These are phyloP conservation scores for Diabrotica balteata DNA, from an alignment of 2,888 invertebrate genomes.

Conservation along the genomic window DNA sequence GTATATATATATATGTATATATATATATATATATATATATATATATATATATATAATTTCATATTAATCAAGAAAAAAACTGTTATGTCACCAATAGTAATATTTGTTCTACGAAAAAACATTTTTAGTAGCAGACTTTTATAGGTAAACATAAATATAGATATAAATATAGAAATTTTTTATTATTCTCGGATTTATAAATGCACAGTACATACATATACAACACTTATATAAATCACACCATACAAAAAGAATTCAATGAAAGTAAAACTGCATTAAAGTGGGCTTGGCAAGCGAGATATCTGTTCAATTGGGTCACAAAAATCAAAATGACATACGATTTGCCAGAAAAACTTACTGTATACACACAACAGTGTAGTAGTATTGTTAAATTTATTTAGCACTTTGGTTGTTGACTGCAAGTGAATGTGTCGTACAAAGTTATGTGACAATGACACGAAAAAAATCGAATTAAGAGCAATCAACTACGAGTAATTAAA, in stretches of 20 bases:
- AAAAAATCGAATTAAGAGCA: no score
- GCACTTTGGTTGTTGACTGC: neutral
- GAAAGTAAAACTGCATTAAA: constrained; percentile 39
- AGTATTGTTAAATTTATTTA: neutral
- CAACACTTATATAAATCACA: constrained; percentile 33
- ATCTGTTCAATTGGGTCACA: constrained; percentile 39
- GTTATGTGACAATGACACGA: no score
- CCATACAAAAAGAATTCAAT: constrained; percentile 32
- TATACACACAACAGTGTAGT: constrained; percentile 10
- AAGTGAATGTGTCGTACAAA: no score
- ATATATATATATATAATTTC: no score
- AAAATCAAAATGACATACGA: constrained; percentile 41
- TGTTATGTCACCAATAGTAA: no score
- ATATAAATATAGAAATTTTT: neutral
- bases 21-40: no score
- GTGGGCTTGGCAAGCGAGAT: constrained; percentile 40
- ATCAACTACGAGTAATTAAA: no score
- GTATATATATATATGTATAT: no score
- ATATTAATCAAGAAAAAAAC: no score
- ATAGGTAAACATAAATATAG: no score
- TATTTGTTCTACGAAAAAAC: no score
- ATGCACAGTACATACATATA: constrained; percentile 5
- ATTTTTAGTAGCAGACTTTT: no score
- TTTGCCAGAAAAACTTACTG: constrained; percentile 39
- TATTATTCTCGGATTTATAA: neutral